A percentile compares a stretch with the other conserved stretches of the same genome.
Evolutionary conservation across 2,888 invertebrate genomes (phyloP).

Genomic region (Agriopis aurantiaria): DNA sequence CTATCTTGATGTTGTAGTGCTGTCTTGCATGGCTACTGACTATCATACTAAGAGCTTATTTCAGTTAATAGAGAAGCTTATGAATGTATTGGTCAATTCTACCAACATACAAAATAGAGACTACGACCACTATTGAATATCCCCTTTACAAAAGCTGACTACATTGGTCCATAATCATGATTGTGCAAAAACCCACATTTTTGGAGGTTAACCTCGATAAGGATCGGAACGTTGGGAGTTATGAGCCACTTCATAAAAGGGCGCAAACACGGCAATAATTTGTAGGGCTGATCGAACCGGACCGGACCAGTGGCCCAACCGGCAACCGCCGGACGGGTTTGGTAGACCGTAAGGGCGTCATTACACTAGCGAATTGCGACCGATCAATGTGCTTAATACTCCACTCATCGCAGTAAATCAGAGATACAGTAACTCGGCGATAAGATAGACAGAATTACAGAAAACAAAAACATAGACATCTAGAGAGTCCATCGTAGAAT

Average conservation of each 20-base stretch:
- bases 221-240: conserved; percentile 40
- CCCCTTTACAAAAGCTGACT: conserved; percentile 31
- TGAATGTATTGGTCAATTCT: not conserved
- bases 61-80: not conserved
- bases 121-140: not conserved
- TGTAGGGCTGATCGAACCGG: conserved; percentile 44
- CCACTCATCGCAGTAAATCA: too few relatives aligned
- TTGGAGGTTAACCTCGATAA: conserved; percentile 37
- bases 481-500: too few relatives aligned
- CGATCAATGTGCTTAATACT: too few relatives aligned
- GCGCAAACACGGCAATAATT: conserved; percentile 58
- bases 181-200: conserved; percentile 43
- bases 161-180: conserved; percentile 43
- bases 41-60: not conserved
- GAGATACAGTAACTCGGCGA: too few relatives aligned
- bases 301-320: conserved; percentile 28
- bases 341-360: conserved; percentile 29
- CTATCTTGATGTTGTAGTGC: not conserved
- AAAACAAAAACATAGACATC: too few relatives aligned
- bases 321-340: conserved; percentile 12
- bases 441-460: too few relatives aligned
- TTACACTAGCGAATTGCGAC: not conserved
- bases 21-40: not conserved
- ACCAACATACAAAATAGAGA: not conserved
- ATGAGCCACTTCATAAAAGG: conserved; percentile 52